Percentiles rank a stretch among this genome's conserved stretches.
Conservation (phyloP, 1,140 invertebrate genomes). For the Steinernema khuongi region DNA sequence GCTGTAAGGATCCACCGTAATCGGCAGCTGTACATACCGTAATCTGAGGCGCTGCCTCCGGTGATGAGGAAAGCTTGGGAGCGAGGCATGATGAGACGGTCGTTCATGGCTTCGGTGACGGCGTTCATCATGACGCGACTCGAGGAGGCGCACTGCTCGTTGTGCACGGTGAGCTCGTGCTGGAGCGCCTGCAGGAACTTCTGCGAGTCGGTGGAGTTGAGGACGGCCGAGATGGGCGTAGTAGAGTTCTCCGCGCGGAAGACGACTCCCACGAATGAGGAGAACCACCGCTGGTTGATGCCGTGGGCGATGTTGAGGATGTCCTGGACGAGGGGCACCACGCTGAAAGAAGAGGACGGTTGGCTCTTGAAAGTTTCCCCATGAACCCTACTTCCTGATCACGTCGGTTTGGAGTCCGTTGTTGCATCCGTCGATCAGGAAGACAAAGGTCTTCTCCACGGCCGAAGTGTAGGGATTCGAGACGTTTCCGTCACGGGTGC, state of each 20-base stretch:
- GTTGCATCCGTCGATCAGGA: slow-evolving; percentile 21
- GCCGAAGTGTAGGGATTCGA: slow-evolving; percentile 12
- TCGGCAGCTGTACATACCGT: slow-evolving; percentile 22
- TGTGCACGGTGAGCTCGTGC: slow-evolving; percentile 10
- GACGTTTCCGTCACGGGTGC: slow-evolving; percentile 9
- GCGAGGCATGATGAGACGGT: background rate
- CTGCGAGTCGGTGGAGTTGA: slow-evolving; percentile 7
- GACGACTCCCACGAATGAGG: slow-evolving; percentile 22
- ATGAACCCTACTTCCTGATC: background rate
- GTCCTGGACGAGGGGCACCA: background rate
- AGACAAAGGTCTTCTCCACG: slow-evolving; percentile 17
- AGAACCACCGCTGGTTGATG: slow-evolving; percentile 21
- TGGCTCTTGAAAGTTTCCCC: too few species aligned
- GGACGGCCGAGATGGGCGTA: background rate
- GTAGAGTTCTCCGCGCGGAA: slow-evolving; percentile 22
- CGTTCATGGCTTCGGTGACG: background rate
- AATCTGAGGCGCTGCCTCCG: slow-evolving; percentile 22
- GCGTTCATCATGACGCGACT: slow-evolving; percentile 22
- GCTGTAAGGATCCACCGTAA: background rate
- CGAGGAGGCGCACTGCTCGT: slow-evolving; percentile 14
- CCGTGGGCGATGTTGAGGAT: background rate
- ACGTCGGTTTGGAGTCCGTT: slow-evolving; percentile 17
- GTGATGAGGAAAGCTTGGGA: slow-evolving; percentile 19
- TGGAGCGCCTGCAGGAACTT: background rate
- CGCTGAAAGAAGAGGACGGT: background rate